These are phyloP conservation scores for Dipodomys spectabilis DNA, from an alignment of 2,113 vertebrate genomes.

Conservation along the genomic window DNA sequence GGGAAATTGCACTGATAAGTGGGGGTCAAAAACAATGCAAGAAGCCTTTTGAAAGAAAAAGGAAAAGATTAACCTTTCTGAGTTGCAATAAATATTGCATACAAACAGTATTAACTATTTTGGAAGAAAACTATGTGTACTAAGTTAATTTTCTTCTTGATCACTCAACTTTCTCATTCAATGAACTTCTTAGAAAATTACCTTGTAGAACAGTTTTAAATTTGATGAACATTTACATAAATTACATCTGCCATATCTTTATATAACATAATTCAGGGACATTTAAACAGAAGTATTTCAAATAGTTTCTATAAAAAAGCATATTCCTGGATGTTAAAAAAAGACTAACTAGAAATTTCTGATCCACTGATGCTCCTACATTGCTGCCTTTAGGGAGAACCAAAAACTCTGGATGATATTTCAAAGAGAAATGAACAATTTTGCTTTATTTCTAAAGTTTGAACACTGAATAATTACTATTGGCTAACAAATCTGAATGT, in stretches of 20 bases:
- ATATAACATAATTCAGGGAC: conserved; percentile 81
- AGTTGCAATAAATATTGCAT: conserved; percentile 26
- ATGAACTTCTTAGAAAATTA: background rate
- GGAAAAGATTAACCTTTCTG: conserved; percentile 41
- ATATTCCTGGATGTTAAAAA: conserved; percentile 79
- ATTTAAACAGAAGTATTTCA: conserved; percentile 83
- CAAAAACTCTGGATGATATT: conserved; percentile 72
- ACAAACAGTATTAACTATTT: background rate
- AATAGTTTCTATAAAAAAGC: conserved; percentile 81
- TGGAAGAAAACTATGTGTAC: conserved; percentile 57
- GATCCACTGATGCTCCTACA: conserved; percentile 71
- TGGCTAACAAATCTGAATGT: background rate
- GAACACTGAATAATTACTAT: conserved; percentile 44
- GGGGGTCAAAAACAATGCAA: conserved; percentile 54
- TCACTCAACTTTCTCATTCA: conserved; percentile 65
- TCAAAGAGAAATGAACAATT: conserved; percentile 53
- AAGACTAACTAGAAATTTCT: conserved; percentile 60
- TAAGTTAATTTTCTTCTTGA: conserved; percentile 49
- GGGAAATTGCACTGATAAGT: conserved; percentile 41
- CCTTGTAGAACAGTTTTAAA: conserved; percentile 8
- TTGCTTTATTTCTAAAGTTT: background rate
- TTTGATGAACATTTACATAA: conserved; percentile 7
- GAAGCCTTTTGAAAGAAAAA: conserved; percentile 56
- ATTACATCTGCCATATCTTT: conserved; percentile 67
- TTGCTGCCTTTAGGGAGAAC: conserved; percentile 67